Evolutionary conservation across 2,113 vertebrate species (phyloP).

Genomic region (Bettongia penicillata): DNA sequence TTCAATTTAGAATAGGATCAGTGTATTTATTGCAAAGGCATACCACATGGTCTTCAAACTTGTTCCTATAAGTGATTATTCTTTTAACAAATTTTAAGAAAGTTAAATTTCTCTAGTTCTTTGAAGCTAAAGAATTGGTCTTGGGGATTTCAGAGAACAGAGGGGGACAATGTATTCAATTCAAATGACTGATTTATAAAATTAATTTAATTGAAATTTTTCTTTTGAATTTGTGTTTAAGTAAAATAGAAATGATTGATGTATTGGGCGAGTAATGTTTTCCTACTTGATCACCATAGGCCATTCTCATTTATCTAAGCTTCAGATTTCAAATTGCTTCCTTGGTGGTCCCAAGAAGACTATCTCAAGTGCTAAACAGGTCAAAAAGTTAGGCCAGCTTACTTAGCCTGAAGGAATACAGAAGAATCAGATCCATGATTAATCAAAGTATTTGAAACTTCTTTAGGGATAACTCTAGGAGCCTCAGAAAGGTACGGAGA

Average conservation of each 20-base stretch:
- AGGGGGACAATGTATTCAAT: background rate
- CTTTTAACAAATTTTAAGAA: conserved; percentile 78
- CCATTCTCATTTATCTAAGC: background rate
- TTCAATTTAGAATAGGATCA: conserved; percentile 72
- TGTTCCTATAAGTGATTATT: conserved; percentile 75
- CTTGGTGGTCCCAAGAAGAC: background rate
- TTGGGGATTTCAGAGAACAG: conserved; percentile 12
- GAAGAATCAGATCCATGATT: too few species aligned
- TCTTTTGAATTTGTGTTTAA: background rate
- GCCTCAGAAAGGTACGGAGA: background rate
- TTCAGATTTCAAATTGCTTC: background rate
- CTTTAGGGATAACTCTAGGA: too few species aligned
- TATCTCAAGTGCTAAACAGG: background rate
- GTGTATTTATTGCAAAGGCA: conserved; percentile 76
- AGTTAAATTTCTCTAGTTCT: conserved; percentile 49
- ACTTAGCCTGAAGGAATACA: background rate
- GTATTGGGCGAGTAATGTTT: background rate
- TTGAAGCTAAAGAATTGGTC: conserved; percentile 58
- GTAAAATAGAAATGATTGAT: background rate
- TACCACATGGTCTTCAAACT: conserved; percentile 74
- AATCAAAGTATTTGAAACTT: background rate
- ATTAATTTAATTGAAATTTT: background rate
- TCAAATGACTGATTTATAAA: background rate
- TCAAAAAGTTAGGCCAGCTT: too few species aligned
- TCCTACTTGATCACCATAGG: background rate